Evolutionary conservation across 2,113 vertebrate species (phyloP).

Genomic region (Nothocercus julius): DNA sequence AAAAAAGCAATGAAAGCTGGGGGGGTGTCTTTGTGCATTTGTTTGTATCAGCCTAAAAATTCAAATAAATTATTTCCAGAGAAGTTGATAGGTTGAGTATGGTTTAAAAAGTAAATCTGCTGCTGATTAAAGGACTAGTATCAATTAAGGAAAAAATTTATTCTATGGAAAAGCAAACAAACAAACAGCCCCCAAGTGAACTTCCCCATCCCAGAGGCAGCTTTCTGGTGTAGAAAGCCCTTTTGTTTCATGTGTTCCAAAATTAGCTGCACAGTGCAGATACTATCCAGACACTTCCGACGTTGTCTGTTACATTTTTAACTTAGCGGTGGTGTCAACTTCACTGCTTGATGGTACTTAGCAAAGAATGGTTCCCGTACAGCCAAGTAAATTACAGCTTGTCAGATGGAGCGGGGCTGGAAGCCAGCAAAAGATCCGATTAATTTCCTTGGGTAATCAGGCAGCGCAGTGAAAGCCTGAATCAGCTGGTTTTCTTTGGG

Average conservation of each 20-base stretch:
- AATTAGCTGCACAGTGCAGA: background rate
- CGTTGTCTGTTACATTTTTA: background rate
- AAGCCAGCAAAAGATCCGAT: background rate
- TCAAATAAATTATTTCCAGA: background rate
- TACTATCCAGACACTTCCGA: background rate
- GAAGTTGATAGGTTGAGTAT: background rate
- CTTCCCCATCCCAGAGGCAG: background rate
- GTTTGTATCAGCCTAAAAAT: background rate
- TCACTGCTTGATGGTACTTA: background rate
- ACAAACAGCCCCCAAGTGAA: background rate
- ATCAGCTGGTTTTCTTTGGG: background rate
- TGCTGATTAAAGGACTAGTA: background rate
- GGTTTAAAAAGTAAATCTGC: background rate
- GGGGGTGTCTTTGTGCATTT: background rate
- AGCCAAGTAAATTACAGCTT: background rate
- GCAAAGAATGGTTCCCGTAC: background rate
- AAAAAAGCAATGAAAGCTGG: background rate
- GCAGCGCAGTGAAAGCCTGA: background rate
- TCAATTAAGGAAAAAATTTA: background rate
- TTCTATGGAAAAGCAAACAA: background rate
- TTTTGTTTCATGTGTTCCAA: background rate
- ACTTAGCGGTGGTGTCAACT: background rate
- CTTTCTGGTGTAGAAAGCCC: background rate
- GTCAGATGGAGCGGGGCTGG: background rate
- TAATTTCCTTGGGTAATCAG: background rate